Percentiles rank a stretch among this genome's conserved stretches.
These are phyloP conservation scores for Thamnaconus septentrionalis DNA, from an alignment of 2,113 vertebrate genomes.

Conservation along the genomic window DNA sequence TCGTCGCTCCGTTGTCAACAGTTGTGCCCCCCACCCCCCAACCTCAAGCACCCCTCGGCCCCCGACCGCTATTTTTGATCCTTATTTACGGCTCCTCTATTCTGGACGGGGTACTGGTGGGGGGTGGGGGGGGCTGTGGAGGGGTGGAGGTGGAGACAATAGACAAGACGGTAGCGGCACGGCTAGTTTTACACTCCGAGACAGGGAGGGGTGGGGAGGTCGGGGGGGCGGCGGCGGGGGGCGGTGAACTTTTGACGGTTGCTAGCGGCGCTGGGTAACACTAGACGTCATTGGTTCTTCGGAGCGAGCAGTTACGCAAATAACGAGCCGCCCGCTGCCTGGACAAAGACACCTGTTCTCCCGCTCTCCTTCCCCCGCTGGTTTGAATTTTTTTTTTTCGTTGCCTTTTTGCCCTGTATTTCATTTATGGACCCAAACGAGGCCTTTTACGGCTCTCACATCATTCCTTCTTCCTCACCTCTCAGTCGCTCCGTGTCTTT, in stretches of 20 bases:
- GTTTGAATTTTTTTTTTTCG: constrained; percentile 42
- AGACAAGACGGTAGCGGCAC: constrained; percentile 61
- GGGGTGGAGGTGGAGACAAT: constrained; percentile 68
- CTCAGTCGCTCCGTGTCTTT: constrained; percentile 51
- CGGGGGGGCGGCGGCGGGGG: constrained; percentile 51
- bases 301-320: too few species aligned
- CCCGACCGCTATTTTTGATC: constrained; percentile 85
- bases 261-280: constrained; percentile 57
- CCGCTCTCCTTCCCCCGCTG: constrained; percentile 38
- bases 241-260: constrained; percentile 59
- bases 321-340: not conserved
- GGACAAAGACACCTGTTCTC: constrained; percentile 77
- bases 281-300: constrained; percentile 39
- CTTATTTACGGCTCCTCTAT: constrained; percentile 81
- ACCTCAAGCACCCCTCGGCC: too few species aligned
- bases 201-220: constrained; percentile 61
- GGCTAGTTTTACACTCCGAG: constrained; percentile 66
- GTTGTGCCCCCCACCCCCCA: constrained; percentile 67
- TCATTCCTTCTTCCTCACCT: constrained; percentile 60
- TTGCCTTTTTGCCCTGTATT: constrained; percentile 34
- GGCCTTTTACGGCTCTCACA: constrained; percentile 57
- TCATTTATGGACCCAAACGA: constrained; percentile 43
- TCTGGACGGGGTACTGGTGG: constrained; percentile 66
- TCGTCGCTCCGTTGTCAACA: constrained; percentile 86
- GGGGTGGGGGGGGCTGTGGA: constrained; percentile 4